These are phyloP conservation scores for Philereme transversata DNA, from an alignment of 2,888 invertebrate species.

Conservation along the genomic window DNA sequence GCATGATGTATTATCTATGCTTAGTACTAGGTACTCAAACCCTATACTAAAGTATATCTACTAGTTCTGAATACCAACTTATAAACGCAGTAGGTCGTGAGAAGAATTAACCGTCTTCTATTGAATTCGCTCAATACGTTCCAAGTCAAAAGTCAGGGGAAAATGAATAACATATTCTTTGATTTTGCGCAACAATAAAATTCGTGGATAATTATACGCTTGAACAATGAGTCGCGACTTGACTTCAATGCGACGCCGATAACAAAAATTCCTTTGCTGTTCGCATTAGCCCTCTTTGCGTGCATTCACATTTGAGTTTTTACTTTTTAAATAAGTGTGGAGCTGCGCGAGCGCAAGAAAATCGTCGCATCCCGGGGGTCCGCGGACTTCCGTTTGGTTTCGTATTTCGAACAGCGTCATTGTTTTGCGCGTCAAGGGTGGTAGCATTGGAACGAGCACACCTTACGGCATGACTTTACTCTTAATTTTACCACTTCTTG, in stretches of 20 bases:
- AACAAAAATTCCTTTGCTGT: slow-evolving; percentile 61
- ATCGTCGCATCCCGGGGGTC: slow-evolving; percentile 76
- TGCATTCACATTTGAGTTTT: slow-evolving; percentile 36
- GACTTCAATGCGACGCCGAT: slow-evolving; percentile 73
- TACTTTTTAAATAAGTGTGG: slow-evolving; percentile 45
- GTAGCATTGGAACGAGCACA: slow-evolving; percentile 40
- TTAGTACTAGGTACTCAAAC: too few species aligned
- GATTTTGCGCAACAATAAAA: slow-evolving; percentile 76
- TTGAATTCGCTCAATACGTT: slow-evolving; percentile 70
- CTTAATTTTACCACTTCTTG: slow-evolving; percentile 24
- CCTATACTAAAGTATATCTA: too few species aligned
- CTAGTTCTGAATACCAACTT: slow-evolving; percentile 36
- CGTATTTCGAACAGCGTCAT: slow-evolving; percentile 65
- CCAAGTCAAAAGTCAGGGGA: slow-evolving; percentile 79
- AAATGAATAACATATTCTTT: slow-evolving; percentile 79
- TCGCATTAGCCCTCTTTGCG: slow-evolving; percentile 69
- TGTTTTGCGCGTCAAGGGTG: slow-evolving; percentile 72
- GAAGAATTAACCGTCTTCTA: slow-evolving; percentile 81
- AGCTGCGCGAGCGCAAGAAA: slow-evolving; percentile 75
- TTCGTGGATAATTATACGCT: slow-evolving; percentile 73
- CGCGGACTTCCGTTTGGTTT: slow-evolving; percentile 79
- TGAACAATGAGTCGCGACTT: slow-evolving; percentile 76
- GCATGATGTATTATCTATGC: too few species aligned
- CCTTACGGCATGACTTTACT: slow-evolving; percentile 24
- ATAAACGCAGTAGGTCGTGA: slow-evolving; percentile 67